Percentiles rank a stretch among this genome's conserved stretches.
phyloP scores from a whole-genome alignment of 2,113 vertebrate genomes.

The Periophthalmodon schlosseri region DNA sequence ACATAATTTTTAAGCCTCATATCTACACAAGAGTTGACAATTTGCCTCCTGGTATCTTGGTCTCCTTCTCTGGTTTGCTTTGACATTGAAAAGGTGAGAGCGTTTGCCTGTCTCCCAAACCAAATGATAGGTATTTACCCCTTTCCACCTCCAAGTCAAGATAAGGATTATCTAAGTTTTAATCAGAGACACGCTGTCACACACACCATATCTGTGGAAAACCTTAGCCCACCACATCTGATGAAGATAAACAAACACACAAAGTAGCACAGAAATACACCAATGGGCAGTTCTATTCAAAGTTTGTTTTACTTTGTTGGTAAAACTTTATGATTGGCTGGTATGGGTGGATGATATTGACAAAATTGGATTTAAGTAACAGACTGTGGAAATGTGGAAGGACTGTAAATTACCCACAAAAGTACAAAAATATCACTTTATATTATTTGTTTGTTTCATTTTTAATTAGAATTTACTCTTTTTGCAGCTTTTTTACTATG shows the following conservation, averaged over 20 bases:
- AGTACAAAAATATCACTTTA: neutral
- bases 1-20: too few species aligned
- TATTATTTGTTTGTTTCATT: too few species aligned
- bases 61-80: neutral
- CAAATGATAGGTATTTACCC: constrained; percentile 1
- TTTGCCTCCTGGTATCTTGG: neutral
- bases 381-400: neutral
- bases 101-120: neutral
- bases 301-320: neutral
- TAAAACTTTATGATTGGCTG: neutral
- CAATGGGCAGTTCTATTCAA: neutral
- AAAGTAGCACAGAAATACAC: neutral
- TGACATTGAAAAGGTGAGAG: neutral
- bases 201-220: neutral
- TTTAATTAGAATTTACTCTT: too few species aligned
- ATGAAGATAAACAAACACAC: neutral
- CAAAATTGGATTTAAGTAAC: neutral
- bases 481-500: too few species aligned
- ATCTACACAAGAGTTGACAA: neutral
- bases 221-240: neutral
- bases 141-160: neutral
- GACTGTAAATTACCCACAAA: neutral
- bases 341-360: neutral
- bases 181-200: neutral
- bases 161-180: neutral